Conservation (phyloP, 2,888 invertebrate genomes). For the Phaedon cochleariae region DNA sequence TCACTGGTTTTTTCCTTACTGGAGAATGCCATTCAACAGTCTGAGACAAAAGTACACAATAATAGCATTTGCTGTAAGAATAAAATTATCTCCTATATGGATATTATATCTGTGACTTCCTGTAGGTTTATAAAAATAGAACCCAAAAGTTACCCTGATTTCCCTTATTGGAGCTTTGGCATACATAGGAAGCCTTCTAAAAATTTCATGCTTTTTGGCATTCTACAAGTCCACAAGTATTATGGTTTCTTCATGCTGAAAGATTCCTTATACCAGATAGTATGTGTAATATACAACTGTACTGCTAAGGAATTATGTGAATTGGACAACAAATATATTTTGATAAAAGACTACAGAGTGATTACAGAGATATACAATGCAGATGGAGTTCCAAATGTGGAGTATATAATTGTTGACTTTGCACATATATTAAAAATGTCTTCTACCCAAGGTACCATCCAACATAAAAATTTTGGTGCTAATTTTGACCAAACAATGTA, state of each 20-base stretch:
- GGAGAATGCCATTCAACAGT: neutral
- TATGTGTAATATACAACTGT: constrained; percentile 16
- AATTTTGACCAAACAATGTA: neutral
- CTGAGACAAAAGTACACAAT: neutral
- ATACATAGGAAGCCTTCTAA: constrained; percentile 31
- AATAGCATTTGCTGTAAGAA: constrained; percentile 15
- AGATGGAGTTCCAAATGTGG: constrained; percentile 25
- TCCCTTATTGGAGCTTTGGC: constrained; percentile 39
- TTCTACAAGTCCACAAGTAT: constrained; percentile 17
- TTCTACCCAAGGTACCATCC: neutral
- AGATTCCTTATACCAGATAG: constrained; percentile 30
- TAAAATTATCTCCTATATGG: constrained; percentile 5
- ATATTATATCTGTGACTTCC: constrained; percentile 22
- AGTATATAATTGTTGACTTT: constrained; percentile 36
- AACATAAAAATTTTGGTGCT: neutral
- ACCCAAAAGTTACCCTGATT: constrained; percentile 15
- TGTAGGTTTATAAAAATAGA: constrained; percentile 30
- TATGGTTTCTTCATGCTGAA: constrained; percentile 34
- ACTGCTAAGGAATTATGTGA: neutral
- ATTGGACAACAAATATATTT: constrained; percentile 31
- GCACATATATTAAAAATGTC: constrained; percentile 20
- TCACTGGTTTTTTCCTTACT: neutral
- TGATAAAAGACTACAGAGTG: constrained; percentile 33
- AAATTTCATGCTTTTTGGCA: constrained; percentile 30
- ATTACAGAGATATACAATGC: constrained; percentile 39